phyloP scores from a whole-genome alignment of 2,888 invertebrate species.

The Megaustenia siamemsis region DNA sequence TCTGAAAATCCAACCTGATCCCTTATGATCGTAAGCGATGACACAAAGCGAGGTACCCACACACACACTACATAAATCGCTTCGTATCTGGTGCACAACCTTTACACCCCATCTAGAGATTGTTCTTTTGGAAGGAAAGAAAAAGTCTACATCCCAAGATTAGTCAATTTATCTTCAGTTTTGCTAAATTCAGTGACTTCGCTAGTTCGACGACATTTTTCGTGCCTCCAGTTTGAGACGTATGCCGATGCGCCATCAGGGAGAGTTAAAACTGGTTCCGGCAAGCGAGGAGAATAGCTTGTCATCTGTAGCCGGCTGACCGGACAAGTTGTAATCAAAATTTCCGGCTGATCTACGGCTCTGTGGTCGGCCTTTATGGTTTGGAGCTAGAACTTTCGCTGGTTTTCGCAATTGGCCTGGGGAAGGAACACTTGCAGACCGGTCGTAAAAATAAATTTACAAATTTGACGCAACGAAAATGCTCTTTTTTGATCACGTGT shows the following conservation, averaged over 20 bases:
- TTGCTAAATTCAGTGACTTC: background rate
- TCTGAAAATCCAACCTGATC: too few relatives aligned
- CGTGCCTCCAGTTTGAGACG: background rate
- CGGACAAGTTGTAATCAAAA: constrained; percentile 37
- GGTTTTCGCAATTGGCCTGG: background rate
- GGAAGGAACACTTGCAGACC: background rate
- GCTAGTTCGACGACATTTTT: constrained; percentile 19
- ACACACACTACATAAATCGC: too few relatives aligned
- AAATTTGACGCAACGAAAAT: background rate
- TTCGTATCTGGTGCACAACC: too few relatives aligned
- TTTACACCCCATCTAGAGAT: too few relatives aligned
- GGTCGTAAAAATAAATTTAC: background rate
- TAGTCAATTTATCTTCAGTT: background rate
- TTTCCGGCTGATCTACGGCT: constrained; percentile 20
- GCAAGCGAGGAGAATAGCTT: constrained; percentile 43
- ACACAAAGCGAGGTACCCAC: too few relatives aligned
- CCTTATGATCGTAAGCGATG: too few relatives aligned
- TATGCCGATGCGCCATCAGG: background rate
- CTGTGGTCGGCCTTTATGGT: constrained; percentile 20
- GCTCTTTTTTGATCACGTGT: too few relatives aligned
- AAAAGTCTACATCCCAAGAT: too few relatives aligned
- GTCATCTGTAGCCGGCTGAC: constrained; percentile 38
- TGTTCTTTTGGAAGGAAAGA: too few relatives aligned
- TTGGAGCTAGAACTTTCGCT: background rate
- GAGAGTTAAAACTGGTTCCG: constrained; percentile 20